Base-by-base conservation (phyloP, 2,113 vertebrate genomes). In the Ploceus nigricollis region DNA sequence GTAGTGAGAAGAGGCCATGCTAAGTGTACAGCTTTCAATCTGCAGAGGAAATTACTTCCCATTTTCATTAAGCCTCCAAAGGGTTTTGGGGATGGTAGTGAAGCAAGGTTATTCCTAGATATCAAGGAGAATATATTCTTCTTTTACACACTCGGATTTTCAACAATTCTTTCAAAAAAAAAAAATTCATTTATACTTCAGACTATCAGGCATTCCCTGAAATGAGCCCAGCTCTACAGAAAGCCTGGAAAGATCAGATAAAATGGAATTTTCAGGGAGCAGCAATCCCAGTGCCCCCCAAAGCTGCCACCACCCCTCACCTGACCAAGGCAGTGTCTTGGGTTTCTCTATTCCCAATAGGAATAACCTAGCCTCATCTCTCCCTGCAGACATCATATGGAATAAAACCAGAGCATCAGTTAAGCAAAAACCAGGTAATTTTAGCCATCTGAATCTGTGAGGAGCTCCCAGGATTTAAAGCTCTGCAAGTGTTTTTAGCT, bases 251-350 rank as follows among this genome's bases (percentile, higher is more conserved):
- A 19, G 17, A 23, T 25, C 4, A 9, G 1, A 3, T 9, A 9
- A 45, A 35, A 5, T 40, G 28, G 33, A 13, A 25, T 30, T 51
- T 47, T 7, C 10, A 19, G 47, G 66, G 14, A 40, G 31, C 30
- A 42, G 70, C 47, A 18, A 28, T 13, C n/a, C 64, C 48, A 14
- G 7, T 10, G 70, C 6, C 30, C 28, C 51, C 22, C 45, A 24
- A 11, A 16, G 61, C 60, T 54, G 31, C 83, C 65, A 23, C 4
- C 23, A 5, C 6, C 4, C 39, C 65, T 61, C 11, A n/a, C 45
- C 66, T 31, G 69, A 44, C 13, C 56, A 7, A 42, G 31, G 27
- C 37, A 27, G 14, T 1, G 4, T 33, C 1, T 0, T 2, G 17
- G 8, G 8, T 4, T 68, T 71, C 57, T 82, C 66, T 20, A 2